A percentile compares a stretch with the other conserved stretches of the same genome.
These are phyloP conservation scores for Moxostoma hubbsi DNA, from an alignment of 2,797 vertebrate genomes.

Conservation along the genomic window DNA sequence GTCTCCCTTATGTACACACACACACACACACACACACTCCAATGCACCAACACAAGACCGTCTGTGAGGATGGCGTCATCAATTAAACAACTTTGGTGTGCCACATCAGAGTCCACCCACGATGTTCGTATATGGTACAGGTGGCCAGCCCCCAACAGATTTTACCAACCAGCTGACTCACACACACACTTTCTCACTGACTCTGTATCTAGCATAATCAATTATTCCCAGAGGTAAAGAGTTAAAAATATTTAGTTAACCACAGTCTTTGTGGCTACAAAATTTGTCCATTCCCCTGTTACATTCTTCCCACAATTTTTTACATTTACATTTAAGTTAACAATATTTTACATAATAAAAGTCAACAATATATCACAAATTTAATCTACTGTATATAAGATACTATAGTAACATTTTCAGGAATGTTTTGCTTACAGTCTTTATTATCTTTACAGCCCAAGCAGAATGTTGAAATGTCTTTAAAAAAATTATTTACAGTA, in stretches of 20 bases:
- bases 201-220: constrained; percentile 33
- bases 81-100: constrained; percentile 56
- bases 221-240: constrained; percentile 31
- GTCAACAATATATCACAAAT: no score
- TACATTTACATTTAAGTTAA: no score
- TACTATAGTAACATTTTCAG: no score
- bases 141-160: constrained; percentile 51
- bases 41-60: constrained; percentile 33
- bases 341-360: no score
- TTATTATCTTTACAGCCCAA: no score
- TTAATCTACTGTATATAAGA: no score
- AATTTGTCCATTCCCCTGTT: no score
- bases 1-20: background rate
- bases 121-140: constrained; percentile 55
- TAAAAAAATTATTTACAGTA: no score
- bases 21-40: constrained; percentile 1
- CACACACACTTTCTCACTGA: constrained; percentile 38
- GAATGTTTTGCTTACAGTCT: no score
- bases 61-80: constrained; percentile 49
- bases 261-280: no score
- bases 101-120: constrained; percentile 61
- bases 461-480: no score
- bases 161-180: constrained; percentile 47
- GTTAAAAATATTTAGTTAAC: constrained; percentile 45
- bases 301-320: no score